These are phyloP conservation scores for Triops longicaudatus DNA, from an alignment of 1,140 invertebrate species.

Conservation along the genomic window DNA sequence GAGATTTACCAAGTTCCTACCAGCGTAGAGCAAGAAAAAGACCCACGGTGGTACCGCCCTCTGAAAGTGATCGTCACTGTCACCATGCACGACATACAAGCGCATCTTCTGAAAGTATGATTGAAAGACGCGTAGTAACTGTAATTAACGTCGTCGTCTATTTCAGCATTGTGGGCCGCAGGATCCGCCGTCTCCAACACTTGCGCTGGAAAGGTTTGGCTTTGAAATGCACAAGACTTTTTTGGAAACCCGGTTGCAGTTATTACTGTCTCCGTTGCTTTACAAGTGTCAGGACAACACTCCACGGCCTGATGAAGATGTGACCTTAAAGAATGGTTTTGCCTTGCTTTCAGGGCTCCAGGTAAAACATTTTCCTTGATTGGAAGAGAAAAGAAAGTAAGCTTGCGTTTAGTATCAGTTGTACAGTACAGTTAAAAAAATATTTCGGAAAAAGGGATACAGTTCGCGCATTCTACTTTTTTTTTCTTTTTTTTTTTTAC, in stretches of 20 bases:
- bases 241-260: constrained; percentile 79
- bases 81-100: constrained; percentile 92
- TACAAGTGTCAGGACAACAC: constrained; percentile 66
- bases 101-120: constrained; percentile 69
- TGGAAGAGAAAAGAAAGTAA: constrained; percentile 23
- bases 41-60: constrained; percentile 77
- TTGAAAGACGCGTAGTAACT: neutral
- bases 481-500: no score
- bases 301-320: constrained; percentile 53
- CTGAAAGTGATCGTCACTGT: constrained; percentile 84
- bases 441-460: no score
- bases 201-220: constrained; percentile 80
- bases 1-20: constrained; percentile 6
- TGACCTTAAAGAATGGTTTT: constrained; percentile 78
- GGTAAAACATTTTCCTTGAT: constrained; percentile 41
- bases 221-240: constrained; percentile 96
- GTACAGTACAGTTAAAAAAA: no score
- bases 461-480: no score
- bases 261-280: constrained; percentile 81
- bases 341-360: constrained; percentile 81
- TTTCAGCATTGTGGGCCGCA: constrained; percentile 68
- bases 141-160: constrained; percentile 25
- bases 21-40: constrained; percentile 44
- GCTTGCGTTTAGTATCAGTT: constrained; percentile 21
- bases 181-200: constrained; percentile 81